Conservation (phyloP, 2,888 invertebrate genomes). For the Drosophila crucigera region DNA sequence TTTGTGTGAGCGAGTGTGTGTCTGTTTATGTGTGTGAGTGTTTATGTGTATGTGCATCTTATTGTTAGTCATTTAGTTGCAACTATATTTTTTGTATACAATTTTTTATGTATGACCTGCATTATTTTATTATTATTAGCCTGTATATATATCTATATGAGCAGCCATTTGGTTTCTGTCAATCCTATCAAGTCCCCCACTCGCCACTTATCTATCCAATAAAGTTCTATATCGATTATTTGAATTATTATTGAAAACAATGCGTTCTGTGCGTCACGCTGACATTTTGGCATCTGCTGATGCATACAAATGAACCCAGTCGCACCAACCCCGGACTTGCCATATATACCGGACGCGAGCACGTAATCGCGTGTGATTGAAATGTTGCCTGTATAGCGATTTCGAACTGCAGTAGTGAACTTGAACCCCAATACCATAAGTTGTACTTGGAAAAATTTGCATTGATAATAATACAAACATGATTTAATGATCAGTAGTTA, state of each 20-base stretch:
- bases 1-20: background rate
- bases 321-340: background rate
- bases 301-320: conserved; percentile 62
- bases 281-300: conserved; percentile 12
- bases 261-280: conserved; percentile 26
- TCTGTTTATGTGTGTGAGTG: conserved; percentile 4
- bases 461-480: conserved; percentile 10
- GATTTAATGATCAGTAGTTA: background rate
- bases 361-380: conserved; percentile 38
- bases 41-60: conserved; percentile 7
- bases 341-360: conserved; percentile 7
- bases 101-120: conserved; percentile 19
- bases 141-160: conserved; percentile 34
- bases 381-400: conserved; percentile 2
- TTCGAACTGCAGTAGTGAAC: conserved; percentile 46
- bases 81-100: conserved; percentile 45
- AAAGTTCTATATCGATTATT: conserved; percentile 56
- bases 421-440: conserved; percentile 41
- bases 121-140: conserved; percentile 18
- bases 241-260: conserved; percentile 40
- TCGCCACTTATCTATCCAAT: conserved; percentile 47
- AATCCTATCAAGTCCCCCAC: conserved; percentile 13
- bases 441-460: background rate
- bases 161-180: conserved; percentile 35
- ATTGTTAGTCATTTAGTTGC: conserved; percentile 52